phyloP scores from a whole-genome alignment of 1,140 invertebrate species.

The Euwallacea similis region DNA sequence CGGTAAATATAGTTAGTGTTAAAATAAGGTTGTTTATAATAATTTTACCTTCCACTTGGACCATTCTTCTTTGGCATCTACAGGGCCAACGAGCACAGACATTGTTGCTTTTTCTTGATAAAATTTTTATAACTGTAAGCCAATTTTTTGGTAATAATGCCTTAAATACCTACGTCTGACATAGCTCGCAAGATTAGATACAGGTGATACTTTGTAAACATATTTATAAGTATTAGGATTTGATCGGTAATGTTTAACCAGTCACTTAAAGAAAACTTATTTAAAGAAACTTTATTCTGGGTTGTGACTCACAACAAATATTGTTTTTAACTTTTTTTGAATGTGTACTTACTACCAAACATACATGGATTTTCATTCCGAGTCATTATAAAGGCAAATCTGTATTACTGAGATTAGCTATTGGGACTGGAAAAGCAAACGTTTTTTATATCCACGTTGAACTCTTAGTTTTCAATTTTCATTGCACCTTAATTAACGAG shows the following conservation, averaged over 20 bases:
- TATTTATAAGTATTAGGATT: not conserved
- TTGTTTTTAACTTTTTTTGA: not conserved
- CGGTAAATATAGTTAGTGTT: not conserved
- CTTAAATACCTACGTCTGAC: not conserved
- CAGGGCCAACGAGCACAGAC: not conserved
- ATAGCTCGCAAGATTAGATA: not conserved
- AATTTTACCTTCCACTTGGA: not conserved
- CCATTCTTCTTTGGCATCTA: not conserved
- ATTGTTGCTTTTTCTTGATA: not conserved
- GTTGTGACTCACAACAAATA: too few species aligned
- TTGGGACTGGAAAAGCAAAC: too few species aligned
- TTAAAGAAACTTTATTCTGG: too few species aligned
- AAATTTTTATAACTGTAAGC: not conserved
- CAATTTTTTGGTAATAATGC: not conserved
- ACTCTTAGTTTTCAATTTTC: too few species aligned
- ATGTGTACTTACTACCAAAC: not conserved
- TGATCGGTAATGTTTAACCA: too few species aligned
- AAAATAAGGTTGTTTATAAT: not conserved
- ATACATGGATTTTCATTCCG: too few species aligned
- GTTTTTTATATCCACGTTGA: too few species aligned
- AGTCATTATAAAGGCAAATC: too few species aligned
- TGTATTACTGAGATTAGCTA: too few species aligned
- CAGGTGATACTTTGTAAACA: not conserved
- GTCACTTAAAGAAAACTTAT: too few species aligned
- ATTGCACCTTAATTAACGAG: too few species aligned